phyloP scores from a whole-genome alignment of 2,113 vertebrate species.

The Tringa solitaria region DNA sequence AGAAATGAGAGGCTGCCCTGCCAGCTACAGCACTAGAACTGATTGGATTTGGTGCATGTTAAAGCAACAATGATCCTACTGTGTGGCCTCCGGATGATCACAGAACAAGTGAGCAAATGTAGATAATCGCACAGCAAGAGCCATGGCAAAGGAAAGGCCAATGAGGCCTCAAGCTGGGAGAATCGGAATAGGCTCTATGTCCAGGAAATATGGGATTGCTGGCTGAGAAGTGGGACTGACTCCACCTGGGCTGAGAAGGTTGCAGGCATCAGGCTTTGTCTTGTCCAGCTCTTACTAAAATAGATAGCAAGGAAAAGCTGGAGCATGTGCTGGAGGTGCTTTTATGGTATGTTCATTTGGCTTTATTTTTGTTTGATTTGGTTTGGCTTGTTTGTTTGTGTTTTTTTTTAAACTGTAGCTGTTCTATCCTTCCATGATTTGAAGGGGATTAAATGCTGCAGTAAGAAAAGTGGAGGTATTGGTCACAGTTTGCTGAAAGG shows the following conservation, averaged over 20 bases:
- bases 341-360: background rate
- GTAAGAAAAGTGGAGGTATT: background rate
- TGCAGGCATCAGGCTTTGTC: background rate
- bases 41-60: constrained; percentile 31
- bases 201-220: background rate
- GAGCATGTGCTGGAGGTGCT: background rate
- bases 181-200: background rate
- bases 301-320: background rate
- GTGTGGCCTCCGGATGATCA: constrained; percentile 16
- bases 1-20: constrained; percentile 16
- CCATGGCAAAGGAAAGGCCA: constrained; percentile 5
- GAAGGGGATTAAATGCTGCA: background rate
- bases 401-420: background rate
- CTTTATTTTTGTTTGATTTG: background rate
- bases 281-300: background rate
- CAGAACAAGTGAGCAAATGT: constrained; percentile 27
- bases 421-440: background rate
- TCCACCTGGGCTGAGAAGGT: background rate
- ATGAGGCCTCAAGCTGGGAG: background rate
- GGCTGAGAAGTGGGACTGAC: background rate
- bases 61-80: background rate
- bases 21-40: constrained; percentile 38
- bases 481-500: background rate
- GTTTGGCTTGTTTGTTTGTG: background rate
- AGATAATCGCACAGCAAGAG: background rate